Conservation (phyloP, 1,140 invertebrate genomes). For the Drosophila arawakana region DNA sequence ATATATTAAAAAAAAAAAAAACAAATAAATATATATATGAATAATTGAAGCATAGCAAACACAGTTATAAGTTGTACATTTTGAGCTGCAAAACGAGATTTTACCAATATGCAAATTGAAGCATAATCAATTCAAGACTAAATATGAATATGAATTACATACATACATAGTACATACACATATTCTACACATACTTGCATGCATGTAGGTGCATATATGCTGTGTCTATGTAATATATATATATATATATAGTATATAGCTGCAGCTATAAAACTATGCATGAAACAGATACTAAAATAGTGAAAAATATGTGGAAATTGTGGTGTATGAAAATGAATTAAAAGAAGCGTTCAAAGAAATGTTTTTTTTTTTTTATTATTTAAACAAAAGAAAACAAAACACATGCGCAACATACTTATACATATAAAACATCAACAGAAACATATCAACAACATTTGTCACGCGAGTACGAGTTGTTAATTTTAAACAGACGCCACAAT, state of each 20-base stretch:
- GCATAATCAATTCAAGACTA: conserved; percentile 74
- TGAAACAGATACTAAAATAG: conserved; percentile 44
- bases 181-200: conserved; percentile 36
- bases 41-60: conserved; percentile 44
- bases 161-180: conserved; percentile 39
- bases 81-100: conserved; percentile 61
- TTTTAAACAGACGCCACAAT: conserved; percentile 25
- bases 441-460: conserved; percentile 78
- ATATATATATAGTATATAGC: conserved; percentile 28
- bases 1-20: conserved; percentile 30
- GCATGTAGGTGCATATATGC: conserved; percentile 31
- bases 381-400: conserved; percentile 31
- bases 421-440: conserved; percentile 67
- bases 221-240: conserved; percentile 24
- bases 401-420: conserved; percentile 46
- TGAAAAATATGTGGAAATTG: conserved; percentile 7
- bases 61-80: conserved; percentile 69
- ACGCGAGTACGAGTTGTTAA: conserved; percentile 53
- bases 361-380: conserved; percentile 7
- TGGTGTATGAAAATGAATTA: neutral
- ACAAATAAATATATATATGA: conserved; percentile 17
- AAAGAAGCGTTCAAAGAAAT: conserved; percentile 17
- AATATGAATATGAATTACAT: conserved; percentile 33
- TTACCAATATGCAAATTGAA: conserved; percentile 67
- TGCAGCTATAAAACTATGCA: conserved; percentile 45